Percentiles rank a stretch among this genome's conserved stretches.
phyloP scores from a whole-genome alignment of 2,797 vertebrate species.

The Bucorvus abyssinicus region DNA sequence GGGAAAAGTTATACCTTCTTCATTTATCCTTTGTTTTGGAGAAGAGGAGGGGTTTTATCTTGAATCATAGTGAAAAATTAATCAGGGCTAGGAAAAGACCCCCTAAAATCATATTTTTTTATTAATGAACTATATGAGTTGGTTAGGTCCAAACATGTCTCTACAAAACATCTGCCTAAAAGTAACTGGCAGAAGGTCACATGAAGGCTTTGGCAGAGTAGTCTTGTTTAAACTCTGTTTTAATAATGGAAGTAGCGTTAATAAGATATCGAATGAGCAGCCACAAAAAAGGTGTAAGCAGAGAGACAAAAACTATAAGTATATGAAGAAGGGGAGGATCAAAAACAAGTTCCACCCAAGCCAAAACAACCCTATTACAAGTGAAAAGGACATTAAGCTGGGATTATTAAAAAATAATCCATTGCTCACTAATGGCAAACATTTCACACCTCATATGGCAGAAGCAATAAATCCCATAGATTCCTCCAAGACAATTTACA shows the following conservation, averaged over 20 bases:
- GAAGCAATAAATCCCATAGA: constrained; percentile 71
- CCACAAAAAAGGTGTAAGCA: neutral
- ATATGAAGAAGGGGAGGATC: neutral
- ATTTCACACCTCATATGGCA: constrained; percentile 69
- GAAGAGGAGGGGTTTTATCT: neutral
- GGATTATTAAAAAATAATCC: constrained; percentile 68
- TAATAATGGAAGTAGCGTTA: neutral
- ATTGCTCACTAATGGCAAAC: constrained; percentile 67
- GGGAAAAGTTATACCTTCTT: neutral
- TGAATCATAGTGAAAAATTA: neutral
- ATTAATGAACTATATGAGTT: neutral
- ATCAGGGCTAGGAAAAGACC: neutral
- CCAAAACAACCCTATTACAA: neutral
- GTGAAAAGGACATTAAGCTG: constrained; percentile 1
- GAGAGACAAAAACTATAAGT: neutral
- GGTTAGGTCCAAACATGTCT: neutral
- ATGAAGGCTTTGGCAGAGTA: neutral
- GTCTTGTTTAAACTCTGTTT: neutral
- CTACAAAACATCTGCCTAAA: neutral
- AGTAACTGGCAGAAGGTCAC: neutral
- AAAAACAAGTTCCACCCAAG: neutral
- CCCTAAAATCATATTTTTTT: neutral
- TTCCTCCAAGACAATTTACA: constrained; percentile 70
- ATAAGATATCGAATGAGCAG: neutral
- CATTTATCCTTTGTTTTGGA: neutral